phyloP scores from a whole-genome alignment of 2,113 vertebrate genomes.

The Malurus cyaneus region DNA sequence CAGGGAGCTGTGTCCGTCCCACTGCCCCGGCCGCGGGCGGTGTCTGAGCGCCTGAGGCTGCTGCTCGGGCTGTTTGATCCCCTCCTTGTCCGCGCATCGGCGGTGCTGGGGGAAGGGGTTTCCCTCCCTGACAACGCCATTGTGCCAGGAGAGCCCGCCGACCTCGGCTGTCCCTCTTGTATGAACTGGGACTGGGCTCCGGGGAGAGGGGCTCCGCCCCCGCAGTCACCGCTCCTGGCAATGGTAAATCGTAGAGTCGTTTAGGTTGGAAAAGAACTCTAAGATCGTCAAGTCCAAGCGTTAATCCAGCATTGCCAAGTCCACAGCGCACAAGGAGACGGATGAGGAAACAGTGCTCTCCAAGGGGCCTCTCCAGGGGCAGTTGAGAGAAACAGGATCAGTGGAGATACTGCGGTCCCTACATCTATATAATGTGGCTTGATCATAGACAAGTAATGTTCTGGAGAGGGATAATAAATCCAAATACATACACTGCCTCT shows the following conservation, averaged over 20 bases:
- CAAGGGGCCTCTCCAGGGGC: neutral
- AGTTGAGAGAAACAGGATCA: neutral
- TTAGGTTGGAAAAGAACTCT: neutral
- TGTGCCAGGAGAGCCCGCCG: neutral
- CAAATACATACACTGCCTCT: neutral
- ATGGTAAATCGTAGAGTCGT: neutral
- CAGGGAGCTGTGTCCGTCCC: neutral
- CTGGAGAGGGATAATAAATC: neutral
- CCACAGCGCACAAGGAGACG: neutral
- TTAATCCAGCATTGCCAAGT: neutral
- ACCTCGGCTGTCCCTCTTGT: neutral
- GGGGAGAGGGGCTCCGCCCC: neutral
- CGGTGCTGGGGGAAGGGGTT: neutral
- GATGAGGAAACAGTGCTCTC: neutral
- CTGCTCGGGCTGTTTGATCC: neutral
- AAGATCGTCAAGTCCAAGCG: neutral
- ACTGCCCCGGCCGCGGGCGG: neutral
- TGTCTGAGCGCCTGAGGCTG: neutral
- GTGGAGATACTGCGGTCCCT: neutral
- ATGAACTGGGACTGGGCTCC: neutral
- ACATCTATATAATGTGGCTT: fast-evolving
- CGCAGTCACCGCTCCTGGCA: neutral
- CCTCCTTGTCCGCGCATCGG: neutral
- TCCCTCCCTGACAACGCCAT: neutral
- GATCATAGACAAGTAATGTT: neutral